Percentiles rank a stretch among this genome's conserved stretches.
Conservation (phyloP, 2,888 invertebrate genomes). For the Norana najaformis region DNA sequence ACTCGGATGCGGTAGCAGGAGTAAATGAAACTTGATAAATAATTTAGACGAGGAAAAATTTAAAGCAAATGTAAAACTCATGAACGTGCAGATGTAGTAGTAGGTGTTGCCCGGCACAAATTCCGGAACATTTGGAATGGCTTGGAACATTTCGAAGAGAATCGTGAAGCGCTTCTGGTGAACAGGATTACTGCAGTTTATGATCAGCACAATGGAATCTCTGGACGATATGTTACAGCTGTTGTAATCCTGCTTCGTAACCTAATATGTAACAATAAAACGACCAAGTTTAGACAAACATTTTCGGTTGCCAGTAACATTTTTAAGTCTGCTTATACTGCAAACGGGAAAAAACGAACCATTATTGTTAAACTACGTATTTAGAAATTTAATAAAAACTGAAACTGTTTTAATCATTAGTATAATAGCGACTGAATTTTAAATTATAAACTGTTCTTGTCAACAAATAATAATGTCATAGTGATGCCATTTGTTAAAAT, state of each 20-base stretch:
- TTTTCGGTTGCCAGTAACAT: background rate
- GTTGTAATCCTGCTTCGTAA: constrained; percentile 16
- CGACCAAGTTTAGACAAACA: background rate
- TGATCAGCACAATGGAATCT: constrained; percentile 15
- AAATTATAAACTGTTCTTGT: background rate
- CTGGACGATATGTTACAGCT: constrained; percentile 10
- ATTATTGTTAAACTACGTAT: background rate
- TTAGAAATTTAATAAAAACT: background rate
- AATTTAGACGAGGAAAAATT: background rate
- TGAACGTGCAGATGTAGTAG: constrained; percentile 28
- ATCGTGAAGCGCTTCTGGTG: constrained; percentile 31
- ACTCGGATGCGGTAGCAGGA: background rate
- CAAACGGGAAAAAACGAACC: background rate
- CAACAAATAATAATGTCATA: too few relatives aligned
- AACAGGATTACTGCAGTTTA: constrained; percentile 32
- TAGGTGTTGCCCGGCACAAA: constrained; percentile 22
- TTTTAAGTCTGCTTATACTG: too few relatives aligned
- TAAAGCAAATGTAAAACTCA: background rate
- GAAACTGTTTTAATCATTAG: background rate
- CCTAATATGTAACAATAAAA: background rate
- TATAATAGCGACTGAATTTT: background rate
- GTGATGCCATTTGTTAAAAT: too few relatives aligned
- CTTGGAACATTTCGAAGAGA: constrained; percentile 30
- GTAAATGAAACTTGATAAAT: background rate
- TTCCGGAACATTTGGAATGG: constrained; percentile 33